These are phyloP conservation scores for Copsychus sechellarum DNA, from an alignment of 2,113 vertebrate genomes.

Conservation along the genomic window DNA sequence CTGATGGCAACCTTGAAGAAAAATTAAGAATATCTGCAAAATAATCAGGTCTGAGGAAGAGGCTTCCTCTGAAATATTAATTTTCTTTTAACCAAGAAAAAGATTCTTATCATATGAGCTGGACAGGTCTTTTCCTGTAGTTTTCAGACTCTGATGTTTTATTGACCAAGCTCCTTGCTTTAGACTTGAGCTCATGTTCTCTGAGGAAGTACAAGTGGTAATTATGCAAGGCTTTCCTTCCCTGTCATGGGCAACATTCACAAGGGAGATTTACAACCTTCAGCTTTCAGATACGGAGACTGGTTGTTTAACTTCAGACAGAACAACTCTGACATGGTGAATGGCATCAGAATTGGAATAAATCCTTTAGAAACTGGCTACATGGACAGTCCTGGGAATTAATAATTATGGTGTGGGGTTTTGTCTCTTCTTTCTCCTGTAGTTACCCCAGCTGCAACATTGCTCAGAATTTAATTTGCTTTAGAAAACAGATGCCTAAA, in stretches of 20 bases:
- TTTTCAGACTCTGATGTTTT: conserved; percentile 62
- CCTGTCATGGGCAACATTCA: conserved; percentile 71
- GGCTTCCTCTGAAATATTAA: not conserved
- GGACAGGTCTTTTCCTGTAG: conserved; percentile 43
- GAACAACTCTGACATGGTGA: conserved; percentile 56
- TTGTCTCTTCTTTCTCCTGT: not conserved
- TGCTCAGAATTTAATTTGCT: not conserved
- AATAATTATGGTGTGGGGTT: not conserved
- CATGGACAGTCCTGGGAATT: not conserved
- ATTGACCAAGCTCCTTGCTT: conserved; percentile 60
- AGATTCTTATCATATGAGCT: conserved; percentile 4
- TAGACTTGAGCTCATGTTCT: conserved; percentile 70
- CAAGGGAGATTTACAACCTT: conserved; percentile 72
- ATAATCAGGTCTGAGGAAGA: not conserved
- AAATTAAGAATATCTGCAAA: not conserved
- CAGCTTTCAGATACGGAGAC: conserved; percentile 66
- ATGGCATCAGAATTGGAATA: conserved; percentile 42
- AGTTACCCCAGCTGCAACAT: not conserved
- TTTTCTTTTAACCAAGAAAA: not conserved
- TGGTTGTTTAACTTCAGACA: conserved; percentile 60
- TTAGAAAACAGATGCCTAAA: not conserved
- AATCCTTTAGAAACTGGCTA: not conserved
- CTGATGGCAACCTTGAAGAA: not conserved
- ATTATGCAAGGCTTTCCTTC: conserved; percentile 75
- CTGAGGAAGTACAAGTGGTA: conserved; percentile 73